phyloP scores from a whole-genome alignment of 2,888 invertebrate genomes.

The Stenolophus ochropezus region DNA sequence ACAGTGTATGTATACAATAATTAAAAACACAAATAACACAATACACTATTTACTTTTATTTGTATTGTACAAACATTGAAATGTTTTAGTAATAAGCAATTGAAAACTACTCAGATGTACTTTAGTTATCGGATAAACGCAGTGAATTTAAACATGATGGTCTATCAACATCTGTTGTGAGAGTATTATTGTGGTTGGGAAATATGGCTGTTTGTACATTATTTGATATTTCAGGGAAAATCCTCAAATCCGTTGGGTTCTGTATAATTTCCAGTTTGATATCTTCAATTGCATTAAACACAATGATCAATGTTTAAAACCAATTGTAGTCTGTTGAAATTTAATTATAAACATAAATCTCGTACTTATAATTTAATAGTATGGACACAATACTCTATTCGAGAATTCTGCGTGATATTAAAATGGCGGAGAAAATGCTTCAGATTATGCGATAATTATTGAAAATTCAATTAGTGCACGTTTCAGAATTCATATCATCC shows the following conservation, averaged over 20 bases:
- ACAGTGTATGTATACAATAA: no score
- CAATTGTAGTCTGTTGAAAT: background rate
- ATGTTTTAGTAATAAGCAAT: no score
- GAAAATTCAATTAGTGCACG: conserved; percentile 55
- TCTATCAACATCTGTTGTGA: no score
- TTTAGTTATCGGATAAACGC: no score
- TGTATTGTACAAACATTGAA: no score
- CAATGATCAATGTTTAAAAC: conserved; percentile 28
- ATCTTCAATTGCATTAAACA: background rate
- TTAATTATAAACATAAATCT: conserved; percentile 28
- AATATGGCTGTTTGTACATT: background rate
- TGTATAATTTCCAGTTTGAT: background rate
- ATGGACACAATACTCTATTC: conserved; percentile 1
- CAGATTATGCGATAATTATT: conserved; percentile 53
- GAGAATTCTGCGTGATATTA: conserved; percentile 23
- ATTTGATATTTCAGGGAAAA: background rate
- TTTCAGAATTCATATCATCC: conserved; percentile 59
- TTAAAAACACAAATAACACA: no score
- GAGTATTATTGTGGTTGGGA: no score
- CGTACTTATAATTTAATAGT: conserved; percentile 12
- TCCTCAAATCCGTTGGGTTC: background rate
- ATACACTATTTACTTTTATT: no score
- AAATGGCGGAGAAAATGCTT: conserved; percentile 40
- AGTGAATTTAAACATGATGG: no score
- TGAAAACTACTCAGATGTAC: no score